Conservation (phyloP, 2,113 vertebrate genomes). For the Sceloporus tristichus region DNA sequence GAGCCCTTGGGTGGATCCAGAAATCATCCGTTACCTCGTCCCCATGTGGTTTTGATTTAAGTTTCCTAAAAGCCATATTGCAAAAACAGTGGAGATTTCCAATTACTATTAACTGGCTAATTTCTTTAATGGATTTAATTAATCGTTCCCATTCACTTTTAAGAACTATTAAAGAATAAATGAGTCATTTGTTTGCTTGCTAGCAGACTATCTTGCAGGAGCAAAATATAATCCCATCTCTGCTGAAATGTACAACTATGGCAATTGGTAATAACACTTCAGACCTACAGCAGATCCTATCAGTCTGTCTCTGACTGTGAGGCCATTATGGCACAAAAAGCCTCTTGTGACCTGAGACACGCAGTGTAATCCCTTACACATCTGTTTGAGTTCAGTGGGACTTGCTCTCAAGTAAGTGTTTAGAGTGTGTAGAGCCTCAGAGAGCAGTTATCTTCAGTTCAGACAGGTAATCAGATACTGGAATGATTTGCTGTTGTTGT, state of each 20-base stretch:
- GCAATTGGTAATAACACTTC: not conserved
- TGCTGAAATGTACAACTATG: slow-evolving; percentile 7
- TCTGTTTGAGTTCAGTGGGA: too few relatives aligned
- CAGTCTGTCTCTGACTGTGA: not conserved
- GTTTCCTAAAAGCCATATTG: not conserved
- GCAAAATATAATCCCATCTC: not conserved
- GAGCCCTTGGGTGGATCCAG: not conserved
- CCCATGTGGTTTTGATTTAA: not conserved
- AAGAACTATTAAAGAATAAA: slow-evolving; percentile 6
- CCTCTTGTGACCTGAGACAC: not conserved
- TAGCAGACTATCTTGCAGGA: not conserved
- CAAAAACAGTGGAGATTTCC: slow-evolving; percentile 15
- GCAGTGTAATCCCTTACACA: too few relatives aligned
- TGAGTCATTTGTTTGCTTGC: not conserved
- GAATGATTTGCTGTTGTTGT: too few relatives aligned
- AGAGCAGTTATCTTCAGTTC: too few relatives aligned
- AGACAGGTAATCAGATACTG: too few relatives aligned
- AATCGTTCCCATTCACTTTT: slow-evolving; percentile 16
- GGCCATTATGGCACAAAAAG: not conserved
- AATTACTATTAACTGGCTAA: slow-evolving; percentile 20
- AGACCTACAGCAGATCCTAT: not conserved
- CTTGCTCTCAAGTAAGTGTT: too few relatives aligned
- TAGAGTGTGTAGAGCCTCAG: too few relatives aligned
- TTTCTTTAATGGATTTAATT: slow-evolving; percentile 14
- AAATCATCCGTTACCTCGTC: not conserved